Evolutionary conservation across 2,113 vertebrate genomes (phyloP), one percentile per base, ranked within the genome.

Genomic region (Salvelinus namaycush): DNA sequence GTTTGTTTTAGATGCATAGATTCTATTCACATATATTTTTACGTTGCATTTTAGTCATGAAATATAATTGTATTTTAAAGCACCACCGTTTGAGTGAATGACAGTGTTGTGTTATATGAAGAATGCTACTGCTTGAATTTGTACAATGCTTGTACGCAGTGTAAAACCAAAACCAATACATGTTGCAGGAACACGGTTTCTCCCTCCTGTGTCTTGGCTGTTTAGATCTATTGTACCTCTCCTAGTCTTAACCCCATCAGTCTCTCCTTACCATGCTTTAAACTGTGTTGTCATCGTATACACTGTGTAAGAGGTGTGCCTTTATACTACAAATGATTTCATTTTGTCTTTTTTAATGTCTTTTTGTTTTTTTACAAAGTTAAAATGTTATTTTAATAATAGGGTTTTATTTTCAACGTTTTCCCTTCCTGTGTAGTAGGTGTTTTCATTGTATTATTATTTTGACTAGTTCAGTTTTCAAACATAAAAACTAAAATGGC

Each of bases 241-340:
- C 79, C 84, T 74, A 59, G 84, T 79, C 75, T 85, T 73, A 84
- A 78, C 81, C 82, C 74, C 14, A 79, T 89, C 81, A 90, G 76
- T 84, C 70, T 80, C 78, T 86, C 93, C 93, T 89, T 84, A 86
- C 86, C 92, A 71, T 93, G 93, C 91, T 96, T 93, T 90, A 92
- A 93, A 94, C 90, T 90, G 93, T 91, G 76, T 91, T 89, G 88
- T 91, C 91, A 90, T 92, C 93, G 89, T 94, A 94, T 86, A 95
- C 93, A 97, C 95, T 97, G 96, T 97, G 95, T 95, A 95, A 94
- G 92, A 95, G 96, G 95, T 94, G 97, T 98, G 97, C 97, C 97
- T 99, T 99, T 94, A 92, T 94, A 95, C 91, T 92, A 88, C 83
- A 89, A 79, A 92, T 90, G 86, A 91, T 93, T 94, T 93, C 94